phyloP scores from a whole-genome alignment of 2,888 invertebrate genomes.

The Hemicrepidius hirtus region DNA sequence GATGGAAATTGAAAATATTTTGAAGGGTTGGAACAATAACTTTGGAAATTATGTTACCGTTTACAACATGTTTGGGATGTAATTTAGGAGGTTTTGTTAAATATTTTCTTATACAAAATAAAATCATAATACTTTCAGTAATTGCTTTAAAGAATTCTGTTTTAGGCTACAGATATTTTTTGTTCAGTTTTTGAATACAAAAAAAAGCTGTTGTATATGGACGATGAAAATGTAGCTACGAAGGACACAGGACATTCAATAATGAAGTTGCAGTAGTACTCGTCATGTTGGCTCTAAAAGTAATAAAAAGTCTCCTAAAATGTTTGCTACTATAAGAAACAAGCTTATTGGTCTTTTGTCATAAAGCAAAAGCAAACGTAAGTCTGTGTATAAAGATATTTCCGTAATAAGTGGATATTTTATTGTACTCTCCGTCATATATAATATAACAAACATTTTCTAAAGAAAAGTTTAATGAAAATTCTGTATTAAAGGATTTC shows the following conservation, averaged over 20 bases:
- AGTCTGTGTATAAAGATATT: conserved; percentile 18
- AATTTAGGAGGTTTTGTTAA: too few relatives aligned
- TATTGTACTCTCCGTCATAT: neutral
- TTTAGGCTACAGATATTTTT: too few relatives aligned
- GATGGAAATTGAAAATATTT: too few relatives aligned
- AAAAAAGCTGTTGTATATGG: neutral
- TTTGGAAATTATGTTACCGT: too few relatives aligned
- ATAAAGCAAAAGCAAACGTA: conserved; percentile 11
- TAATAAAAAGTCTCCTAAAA: conserved; percentile 27
- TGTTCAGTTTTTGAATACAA: too few relatives aligned
- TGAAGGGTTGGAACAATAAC: too few relatives aligned
- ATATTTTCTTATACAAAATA: too few relatives aligned
- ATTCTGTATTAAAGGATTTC: neutral
- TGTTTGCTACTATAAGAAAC: conserved; percentile 21
- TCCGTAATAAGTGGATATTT: conserved; percentile 8
- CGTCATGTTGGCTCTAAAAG: conserved; percentile 13
- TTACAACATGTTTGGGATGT: too few relatives aligned
- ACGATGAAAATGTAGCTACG: neutral
- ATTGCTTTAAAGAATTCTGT: too few relatives aligned
- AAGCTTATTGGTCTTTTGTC: conserved; percentile 19
- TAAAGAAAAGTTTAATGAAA: neutral
- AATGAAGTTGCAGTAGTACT: conserved; percentile 15
- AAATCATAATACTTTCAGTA: too few relatives aligned
- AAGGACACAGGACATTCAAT: conserved; percentile 16
- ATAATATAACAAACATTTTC: neutral